phyloP scores from a whole-genome alignment of 1,140 invertebrate genomes.

The Helicoverpa zea region DNA sequence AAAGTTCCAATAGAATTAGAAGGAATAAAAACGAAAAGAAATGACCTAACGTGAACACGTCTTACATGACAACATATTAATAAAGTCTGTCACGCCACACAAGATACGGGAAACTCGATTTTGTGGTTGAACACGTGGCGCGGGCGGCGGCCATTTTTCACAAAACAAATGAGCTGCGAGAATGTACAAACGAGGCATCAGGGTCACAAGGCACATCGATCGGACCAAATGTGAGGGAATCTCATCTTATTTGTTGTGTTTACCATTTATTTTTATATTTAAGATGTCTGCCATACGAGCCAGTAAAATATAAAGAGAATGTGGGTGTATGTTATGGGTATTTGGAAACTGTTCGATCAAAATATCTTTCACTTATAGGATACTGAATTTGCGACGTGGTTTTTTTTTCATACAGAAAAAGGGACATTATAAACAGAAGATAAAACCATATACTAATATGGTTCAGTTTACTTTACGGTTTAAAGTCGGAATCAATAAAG shows the following conservation, averaged over 20 bases:
- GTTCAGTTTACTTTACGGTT: too few relatives aligned
- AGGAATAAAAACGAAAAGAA: too few relatives aligned
- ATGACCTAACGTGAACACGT: not conserved
- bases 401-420: too few relatives aligned
- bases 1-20: too few relatives aligned
- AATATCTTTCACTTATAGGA: too few relatives aligned
- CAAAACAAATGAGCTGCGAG: conserved; percentile 25
- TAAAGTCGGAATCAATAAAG: too few relatives aligned
- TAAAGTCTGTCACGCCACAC: conserved; percentile 28
- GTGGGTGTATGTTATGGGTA: not conserved
- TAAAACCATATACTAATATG: too few relatives aligned
- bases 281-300: too few relatives aligned
- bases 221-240: not conserved
- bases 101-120: conserved; percentile 18
- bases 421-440: too few relatives aligned
- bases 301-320: too few relatives aligned
- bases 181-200: conserved; percentile 9
- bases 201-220: not conserved
- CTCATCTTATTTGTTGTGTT: not conserved
- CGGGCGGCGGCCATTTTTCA: conserved; percentile 13
- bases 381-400: too few relatives aligned
- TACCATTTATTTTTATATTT: not conserved
- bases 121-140: conserved; percentile 19
- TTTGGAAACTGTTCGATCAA: not conserved
- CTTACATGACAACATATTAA: conserved; percentile 27